phyloP scores from a whole-genome alignment of 1,140 invertebrate species.

The Nymphalis io region DNA sequence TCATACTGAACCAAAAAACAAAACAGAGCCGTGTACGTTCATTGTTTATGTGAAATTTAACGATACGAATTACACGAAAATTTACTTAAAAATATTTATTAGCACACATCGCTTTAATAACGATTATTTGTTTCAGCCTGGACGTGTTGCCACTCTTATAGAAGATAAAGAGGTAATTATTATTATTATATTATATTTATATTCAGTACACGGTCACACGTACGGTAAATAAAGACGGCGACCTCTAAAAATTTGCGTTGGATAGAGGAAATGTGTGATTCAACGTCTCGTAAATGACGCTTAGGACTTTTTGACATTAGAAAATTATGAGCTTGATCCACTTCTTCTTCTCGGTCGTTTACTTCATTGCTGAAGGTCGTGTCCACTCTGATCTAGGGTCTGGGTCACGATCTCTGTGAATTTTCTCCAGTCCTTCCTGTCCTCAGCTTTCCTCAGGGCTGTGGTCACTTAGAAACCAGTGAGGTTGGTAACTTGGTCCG shows the following conservation, averaged over 20 bases:
- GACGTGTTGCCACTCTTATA: slow-evolving; percentile 88
- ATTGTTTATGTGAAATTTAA: neutral
- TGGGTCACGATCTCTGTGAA: no score
- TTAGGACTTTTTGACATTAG: neutral
- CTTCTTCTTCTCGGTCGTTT: no score
- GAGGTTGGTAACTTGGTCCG: no score
- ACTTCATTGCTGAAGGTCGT: no score
- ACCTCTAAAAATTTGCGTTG: neutral
- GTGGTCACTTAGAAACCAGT: no score
- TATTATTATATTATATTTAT: neutral
- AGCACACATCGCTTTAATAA: neutral
- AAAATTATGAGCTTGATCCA: neutral
- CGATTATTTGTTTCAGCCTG: slow-evolving; percentile 84
- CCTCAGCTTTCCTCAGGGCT: no score
- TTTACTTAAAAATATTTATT: neutral
- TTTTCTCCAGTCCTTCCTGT: no score
- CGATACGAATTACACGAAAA: neutral
- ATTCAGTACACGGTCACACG: neutral
- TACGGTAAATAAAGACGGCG: neutral
- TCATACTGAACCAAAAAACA: no score
- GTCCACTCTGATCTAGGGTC: no score
- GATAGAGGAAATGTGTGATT: no score
- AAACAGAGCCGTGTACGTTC: no score
- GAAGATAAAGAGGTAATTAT: slow-evolving; percentile 86
- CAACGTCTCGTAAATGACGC: no score